phyloP scores from a whole-genome alignment of 2,113 vertebrate species.

The Phyllostomus discolor region DNA sequence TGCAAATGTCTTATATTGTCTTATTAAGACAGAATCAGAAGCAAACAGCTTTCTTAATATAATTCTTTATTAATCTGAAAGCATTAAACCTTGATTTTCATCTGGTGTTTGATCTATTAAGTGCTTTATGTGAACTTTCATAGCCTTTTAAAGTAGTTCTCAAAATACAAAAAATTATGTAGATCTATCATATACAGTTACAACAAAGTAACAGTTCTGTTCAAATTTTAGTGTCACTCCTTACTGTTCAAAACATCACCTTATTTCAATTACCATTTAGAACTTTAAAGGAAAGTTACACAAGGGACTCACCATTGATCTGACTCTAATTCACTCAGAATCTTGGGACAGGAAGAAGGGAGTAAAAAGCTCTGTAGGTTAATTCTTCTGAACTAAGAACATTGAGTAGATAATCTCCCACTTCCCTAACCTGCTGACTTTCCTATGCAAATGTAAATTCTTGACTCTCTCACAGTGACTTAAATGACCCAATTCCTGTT shows the following conservation, averaged over 20 bases:
- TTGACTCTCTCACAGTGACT: not conserved
- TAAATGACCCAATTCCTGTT: not conserved
- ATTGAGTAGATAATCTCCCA: not conserved
- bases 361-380: not conserved
- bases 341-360: not conserved
- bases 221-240: not conserved
- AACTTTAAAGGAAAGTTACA: constrained; percentile 12
- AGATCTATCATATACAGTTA: not conserved
- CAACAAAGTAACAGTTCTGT: not conserved
- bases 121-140: not conserved
- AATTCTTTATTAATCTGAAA: not conserved
- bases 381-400: not conserved
- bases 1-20: not conserved
- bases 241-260: not conserved
- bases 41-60: not conserved
- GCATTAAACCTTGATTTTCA: constrained; percentile 13
- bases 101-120: constrained; percentile 1
- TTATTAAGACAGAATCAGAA: not conserved
- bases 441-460: not conserved
- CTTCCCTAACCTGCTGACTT: not conserved
- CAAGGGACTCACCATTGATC: not conserved
- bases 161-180: constrained; percentile 20
- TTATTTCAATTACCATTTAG: constrained; percentile 18
- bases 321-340: not conserved
- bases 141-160: constrained; percentile 17